Evolutionary conservation across 2,113 vertebrate genomes (phyloP), one percentile per base, ranked within the genome.

Genomic region (Bucco capensis): DNA sequence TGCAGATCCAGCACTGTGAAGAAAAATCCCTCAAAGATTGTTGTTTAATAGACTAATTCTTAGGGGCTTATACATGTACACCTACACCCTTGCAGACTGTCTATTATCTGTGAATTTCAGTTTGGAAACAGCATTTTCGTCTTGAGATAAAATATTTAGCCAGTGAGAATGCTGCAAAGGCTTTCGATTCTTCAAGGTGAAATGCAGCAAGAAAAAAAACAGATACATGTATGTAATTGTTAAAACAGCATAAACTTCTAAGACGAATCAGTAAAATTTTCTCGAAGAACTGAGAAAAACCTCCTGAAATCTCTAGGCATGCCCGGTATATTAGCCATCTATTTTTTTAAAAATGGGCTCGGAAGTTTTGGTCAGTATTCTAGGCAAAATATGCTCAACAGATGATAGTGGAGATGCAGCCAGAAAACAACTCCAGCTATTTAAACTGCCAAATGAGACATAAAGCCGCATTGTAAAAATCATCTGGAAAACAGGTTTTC

Each of bases 401-500:
- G 98, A 98, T 98, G 97, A 98, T 96, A 97, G 96, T 56, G 92
- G 96, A 96, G 95, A 96, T 94, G 96, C 97, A 96, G 98, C 98
- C 98, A 98, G 97, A 94, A 97, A 97, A 94, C 97, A 97, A 97
- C 97, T 98, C 97, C 98, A 98, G 96, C 97, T 96, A 96, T 97
- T 97, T 97, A 97, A 98, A 98, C 96, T 98, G 98, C 98, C 98
- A 98, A 98, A 97, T 97, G 97, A 97, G 97, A 98, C 97, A 98
- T 97, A 98, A 98, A 98, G 97, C 97, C 94, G 97, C 97, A 98
- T 98, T 98, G 98, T 98, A 97, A 97, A 98, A 98, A 98, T 98
- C 98, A 98, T 98, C 97, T 98, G 98, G 97, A 98, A 98, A 98
- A 97, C 98, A 98, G 98, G 97, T 98, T 98, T 98, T 97, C 95